Evolutionary conservation across 2,797 vertebrate genomes (phyloP), one percentile per base, ranked within the genome.

Genomic region (Scleropages formosus): DNA sequence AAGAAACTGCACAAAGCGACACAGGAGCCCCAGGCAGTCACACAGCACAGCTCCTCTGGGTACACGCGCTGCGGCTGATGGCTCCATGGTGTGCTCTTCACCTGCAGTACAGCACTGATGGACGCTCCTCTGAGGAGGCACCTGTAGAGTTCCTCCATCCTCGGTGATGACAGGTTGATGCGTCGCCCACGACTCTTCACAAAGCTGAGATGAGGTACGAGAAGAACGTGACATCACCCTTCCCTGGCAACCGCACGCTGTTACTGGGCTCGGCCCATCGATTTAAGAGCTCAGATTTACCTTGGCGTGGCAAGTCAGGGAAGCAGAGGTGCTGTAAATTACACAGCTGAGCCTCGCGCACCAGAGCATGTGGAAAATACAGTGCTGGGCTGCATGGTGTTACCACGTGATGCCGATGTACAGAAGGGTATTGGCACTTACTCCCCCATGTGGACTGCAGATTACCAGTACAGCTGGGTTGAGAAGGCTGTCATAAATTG

Each of bases 191-290:
- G 51, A 15, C 20, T 63, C 7, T 75, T n/a, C 15, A 18, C 39
- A 44, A 47, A 44, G 53, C 10, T 12, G 22, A 20, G n/a, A 27
- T 15, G 26, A 26, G 22, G 53, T 44, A 58, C 44, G 31, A 58
- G 20, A 46, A 20, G 47, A 18, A 59, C 27, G 75, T 13, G 46
- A 20, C 1, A 13, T 31, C 9, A 24, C 12, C 26, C 39, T 60
- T 59, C 13, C 24, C 44, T 51, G 24, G 56, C 46, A 51, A 67
- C 51, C 16, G 47, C 11, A 11, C 20, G 47, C 24, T 71, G 64
- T 71, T 63, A 51, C 75, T 76, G 67, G 67, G 53, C 63, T 15
- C 16, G 8, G 44, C 59, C 46, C 20, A 31, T 63, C 62, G 24
- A 70, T 70, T 27, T 73, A 24, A 63, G 20, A 47, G 18, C 44